Conservation (phyloP, 2,113 vertebrate genomes). For the Bubalus kerabau region DNA sequence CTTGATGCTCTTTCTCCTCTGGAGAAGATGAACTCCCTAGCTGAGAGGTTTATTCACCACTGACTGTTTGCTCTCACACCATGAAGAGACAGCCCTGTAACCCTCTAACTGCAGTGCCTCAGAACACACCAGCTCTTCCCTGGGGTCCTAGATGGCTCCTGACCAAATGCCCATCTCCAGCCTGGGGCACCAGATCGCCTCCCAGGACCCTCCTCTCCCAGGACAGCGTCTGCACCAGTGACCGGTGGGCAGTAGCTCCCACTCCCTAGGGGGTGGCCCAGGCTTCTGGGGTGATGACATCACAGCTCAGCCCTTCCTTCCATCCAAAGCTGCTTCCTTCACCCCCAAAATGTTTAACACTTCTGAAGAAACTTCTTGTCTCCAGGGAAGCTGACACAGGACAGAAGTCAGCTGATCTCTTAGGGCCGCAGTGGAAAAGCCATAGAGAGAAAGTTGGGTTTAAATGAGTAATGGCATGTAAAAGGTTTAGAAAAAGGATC, state of each 20-base stretch:
- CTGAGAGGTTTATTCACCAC: too few species aligned
- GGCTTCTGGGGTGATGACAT: accelerated
- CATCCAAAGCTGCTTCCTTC: not conserved
- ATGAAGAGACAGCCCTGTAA: not conserved
- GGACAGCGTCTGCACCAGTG: not conserved
- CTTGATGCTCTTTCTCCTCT: not conserved
- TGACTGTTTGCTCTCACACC: too few species aligned
- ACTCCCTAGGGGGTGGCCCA: not conserved
- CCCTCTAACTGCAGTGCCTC: too few species aligned
- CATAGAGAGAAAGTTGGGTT: too few species aligned
- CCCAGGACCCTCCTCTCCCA: not conserved
- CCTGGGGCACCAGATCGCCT: accelerated
- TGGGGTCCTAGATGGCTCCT: not conserved
- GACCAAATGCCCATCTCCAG: not conserved
- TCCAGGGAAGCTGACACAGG: not conserved
- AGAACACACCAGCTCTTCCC: not conserved
- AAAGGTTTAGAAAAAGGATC: not conserved
- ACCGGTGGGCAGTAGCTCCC: accelerated
- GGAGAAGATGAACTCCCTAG: not conserved
- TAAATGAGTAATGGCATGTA: accelerated
- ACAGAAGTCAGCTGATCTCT: not conserved
- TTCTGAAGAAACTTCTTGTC: not conserved
- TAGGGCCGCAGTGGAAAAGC: not conserved
- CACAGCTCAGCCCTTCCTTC: not conserved
- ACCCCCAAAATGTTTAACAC: not conserved